Percentiles rank a stretch among this genome's conserved stretches.
Evolutionary conservation across 1,140 invertebrate species (phyloP).

Genomic region (Drosophila truncata): DNA sequence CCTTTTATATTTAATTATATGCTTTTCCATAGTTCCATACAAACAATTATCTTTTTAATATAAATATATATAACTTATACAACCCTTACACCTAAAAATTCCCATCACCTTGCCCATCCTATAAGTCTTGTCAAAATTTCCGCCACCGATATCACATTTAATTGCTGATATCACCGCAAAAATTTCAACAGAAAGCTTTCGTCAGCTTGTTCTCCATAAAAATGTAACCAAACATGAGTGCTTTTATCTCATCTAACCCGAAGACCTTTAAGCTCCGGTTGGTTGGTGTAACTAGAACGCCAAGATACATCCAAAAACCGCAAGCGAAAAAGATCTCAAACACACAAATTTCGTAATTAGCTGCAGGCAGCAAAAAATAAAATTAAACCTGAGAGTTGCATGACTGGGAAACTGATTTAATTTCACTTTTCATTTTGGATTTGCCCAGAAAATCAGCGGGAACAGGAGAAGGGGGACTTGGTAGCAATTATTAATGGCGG

Average conservation of each 20-base stretch:
- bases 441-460: constrained; percentile 49
- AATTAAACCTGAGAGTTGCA: constrained; percentile 42
- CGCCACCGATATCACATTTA: constrained; percentile 6
- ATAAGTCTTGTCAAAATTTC: constrained; percentile 3
- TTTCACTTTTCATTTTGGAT: constrained; percentile 75
- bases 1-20: background rate
- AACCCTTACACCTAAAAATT: background rate
- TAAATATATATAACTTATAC: background rate
- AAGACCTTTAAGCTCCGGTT: constrained; percentile 40
- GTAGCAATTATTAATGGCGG: constrained; percentile 56
- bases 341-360: constrained; percentile 44
- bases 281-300: constrained; percentile 30
- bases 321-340: constrained; percentile 36
- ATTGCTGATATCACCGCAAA: constrained; percentile 22
- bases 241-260: constrained; percentile 26
- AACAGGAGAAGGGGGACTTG: constrained; percentile 7
- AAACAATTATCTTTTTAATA: background rate
- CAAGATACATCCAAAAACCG: constrained; percentile 21
- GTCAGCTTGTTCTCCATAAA: background rate
- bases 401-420: constrained; percentile 59
- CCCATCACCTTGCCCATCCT: background rate
- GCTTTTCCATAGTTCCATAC: background rate
- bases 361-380: constrained; percentile 12
- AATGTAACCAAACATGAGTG: constrained; percentile 13
- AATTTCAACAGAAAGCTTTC: constrained; percentile 14